Base-by-base conservation (phyloP, 2,888 invertebrate species). In the Dysmachus trigonus region DNA sequence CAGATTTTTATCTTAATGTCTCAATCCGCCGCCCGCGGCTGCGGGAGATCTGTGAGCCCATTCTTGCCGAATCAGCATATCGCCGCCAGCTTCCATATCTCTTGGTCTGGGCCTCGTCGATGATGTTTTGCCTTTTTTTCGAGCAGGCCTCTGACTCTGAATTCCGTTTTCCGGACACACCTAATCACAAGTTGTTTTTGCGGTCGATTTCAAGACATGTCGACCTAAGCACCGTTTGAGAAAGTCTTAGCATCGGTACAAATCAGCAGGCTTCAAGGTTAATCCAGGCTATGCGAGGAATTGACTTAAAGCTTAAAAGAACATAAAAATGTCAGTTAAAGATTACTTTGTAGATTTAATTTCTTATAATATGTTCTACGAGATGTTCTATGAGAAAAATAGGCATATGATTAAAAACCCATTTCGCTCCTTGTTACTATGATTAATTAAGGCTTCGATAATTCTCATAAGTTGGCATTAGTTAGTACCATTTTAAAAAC, bases 1-100 rank as follows among this genome's bases (percentile, higher is more conserved):
- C 47, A 76, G 76, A 77, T 77, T 77, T n/a, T 77, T 77, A 77
- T 77, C 77, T 41, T 77, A 47, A 77, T 77, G 47, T 77, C 77
- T 77, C 47, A 77, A 77, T 77, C 77, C 62, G 62, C 27, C 27
- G 77, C 27, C 27, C 62, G 77, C 15, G 15, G 77, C 77, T 47
- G 27, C 77, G 77, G 41, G 77, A 77, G 77, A 77, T 77, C 47
- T 77, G 77, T 77, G 77, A 22, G 77, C 77, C 22, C 47, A 77
- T 22, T 47, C 30, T 47, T 47, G 47, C 47, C 27, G 15, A 22
- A 77, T 77, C 77, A 77, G 30, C 77, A 77, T 47, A 77, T 77
- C 15, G 77, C 47, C 18, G 77, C 62, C 62, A 62, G 62, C 77
- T 77, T 77, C 77, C 30, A 77, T 51, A 77, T 77, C 47, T 76